Conservation (phyloP, 2,797 vertebrate genomes). For the Oreonectes daqikongensis region DNA sequence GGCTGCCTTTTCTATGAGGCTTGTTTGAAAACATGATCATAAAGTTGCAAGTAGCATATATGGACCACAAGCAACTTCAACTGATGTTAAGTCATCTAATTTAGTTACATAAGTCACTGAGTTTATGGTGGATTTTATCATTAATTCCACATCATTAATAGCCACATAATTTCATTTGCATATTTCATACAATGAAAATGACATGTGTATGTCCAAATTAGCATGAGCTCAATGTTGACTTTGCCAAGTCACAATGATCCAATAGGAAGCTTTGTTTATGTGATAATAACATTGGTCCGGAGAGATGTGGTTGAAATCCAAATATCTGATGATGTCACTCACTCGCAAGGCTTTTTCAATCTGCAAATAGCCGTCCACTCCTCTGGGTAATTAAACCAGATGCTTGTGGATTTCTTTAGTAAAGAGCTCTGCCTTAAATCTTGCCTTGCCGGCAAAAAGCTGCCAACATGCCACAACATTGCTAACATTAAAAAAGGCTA, state of each 20-base stretch:
- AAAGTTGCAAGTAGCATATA: slow-evolving; percentile 1
- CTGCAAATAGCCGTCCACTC: slow-evolving; percentile 7
- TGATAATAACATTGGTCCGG: slow-evolving; percentile 17
- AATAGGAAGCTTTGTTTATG: slow-evolving; percentile 38
- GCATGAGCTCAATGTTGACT: slow-evolving; percentile 23
- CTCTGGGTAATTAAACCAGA: slow-evolving; percentile 27
- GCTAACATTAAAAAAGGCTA: not conserved
- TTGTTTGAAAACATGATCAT: slow-evolving; percentile 23
- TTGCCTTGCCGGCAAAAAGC: not conserved
- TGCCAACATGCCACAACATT: not conserved
- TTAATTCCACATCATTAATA: not conserved
- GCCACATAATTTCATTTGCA: not conserved
- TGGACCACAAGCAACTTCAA: not conserved
- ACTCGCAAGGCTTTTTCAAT: slow-evolving; percentile 7
- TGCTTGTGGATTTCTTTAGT: slow-evolving; percentile 33
- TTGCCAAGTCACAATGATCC: slow-evolving; percentile 19
- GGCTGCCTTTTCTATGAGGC: not conserved
- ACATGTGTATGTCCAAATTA: not conserved
- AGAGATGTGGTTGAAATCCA: slow-evolving; percentile 32
- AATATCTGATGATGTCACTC: slow-evolving; percentile 37
- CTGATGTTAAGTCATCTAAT: slow-evolving; percentile 10
- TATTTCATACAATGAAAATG: not conserved
- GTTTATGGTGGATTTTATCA: not conserved
- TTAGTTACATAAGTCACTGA: slow-evolving; percentile 1
- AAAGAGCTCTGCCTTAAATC: slow-evolving; percentile 28